phyloP scores from a whole-genome alignment of 1,140 invertebrate genomes.

The Meloidogyne floridensis region DNA sequence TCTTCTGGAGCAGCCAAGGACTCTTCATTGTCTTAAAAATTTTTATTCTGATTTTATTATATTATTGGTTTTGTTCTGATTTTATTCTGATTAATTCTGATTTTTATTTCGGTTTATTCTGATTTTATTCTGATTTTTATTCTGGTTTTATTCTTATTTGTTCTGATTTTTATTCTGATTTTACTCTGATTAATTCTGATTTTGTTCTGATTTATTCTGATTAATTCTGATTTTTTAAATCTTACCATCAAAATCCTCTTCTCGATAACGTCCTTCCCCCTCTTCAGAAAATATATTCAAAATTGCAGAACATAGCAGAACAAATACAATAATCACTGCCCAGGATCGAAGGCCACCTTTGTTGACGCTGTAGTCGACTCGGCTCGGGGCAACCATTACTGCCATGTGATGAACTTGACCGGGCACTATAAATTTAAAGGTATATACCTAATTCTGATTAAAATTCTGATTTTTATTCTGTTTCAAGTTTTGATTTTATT shows the following conservation, averaged over 20 bases:
- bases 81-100: no score
- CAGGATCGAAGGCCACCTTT: slow-evolving; percentile 53
- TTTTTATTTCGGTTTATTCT: no score
- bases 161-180: no score
- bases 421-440: slow-evolving; percentile 31
- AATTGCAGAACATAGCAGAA: slow-evolving; percentile 55
- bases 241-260: slow-evolving; percentile 1
- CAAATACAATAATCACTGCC: slow-evolving; percentile 56
- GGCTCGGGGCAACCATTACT: slow-evolving; percentile 52
- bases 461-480: no score
- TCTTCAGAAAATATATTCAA: slow-evolving; percentile 59
- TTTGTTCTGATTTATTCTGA: no score
- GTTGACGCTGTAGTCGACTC: slow-evolving; percentile 52
- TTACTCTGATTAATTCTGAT: no score
- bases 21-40: neutral
- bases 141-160: no score
- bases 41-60: neutral
- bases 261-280: neutral
- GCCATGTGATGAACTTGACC: slow-evolving; percentile 59
- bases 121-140: no score
- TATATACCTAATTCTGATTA: no score
- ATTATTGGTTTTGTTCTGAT: no score
- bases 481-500: no score
- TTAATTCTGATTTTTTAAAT: neutral
- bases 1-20: slow-evolving; percentile 16